A percentile compares a stretch with the other conserved stretches of the same genome.
Evolutionary conservation across 2,113 vertebrate genomes (phyloP).

Genomic region (Pseudonaja textilis): DNA sequence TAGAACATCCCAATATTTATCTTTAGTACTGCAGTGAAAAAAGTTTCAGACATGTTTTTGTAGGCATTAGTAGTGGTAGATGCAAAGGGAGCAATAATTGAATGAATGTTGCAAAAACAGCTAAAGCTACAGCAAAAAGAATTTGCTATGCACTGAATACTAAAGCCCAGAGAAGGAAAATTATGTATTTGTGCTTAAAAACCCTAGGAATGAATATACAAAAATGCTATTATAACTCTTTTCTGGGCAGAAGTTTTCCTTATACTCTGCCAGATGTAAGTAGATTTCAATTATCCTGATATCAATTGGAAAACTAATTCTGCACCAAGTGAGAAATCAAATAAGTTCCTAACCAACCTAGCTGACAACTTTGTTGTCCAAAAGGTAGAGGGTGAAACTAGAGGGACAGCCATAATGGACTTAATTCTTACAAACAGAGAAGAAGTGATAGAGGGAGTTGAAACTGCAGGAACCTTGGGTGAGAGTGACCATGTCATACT

Average conservation of each 20-base stretch:
- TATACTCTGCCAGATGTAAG: not conserved
- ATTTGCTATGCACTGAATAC: not conserved
- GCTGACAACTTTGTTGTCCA: too few species aligned
- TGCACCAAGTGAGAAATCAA: too few species aligned
- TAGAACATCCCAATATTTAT: slow-evolving; percentile 23
- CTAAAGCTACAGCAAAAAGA: not conserved
- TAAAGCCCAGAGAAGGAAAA: slow-evolving; percentile 31
- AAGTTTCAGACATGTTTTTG: slow-evolving; percentile 40
- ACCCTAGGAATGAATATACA: not conserved
- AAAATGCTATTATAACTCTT: not conserved
- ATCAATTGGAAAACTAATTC: too few species aligned
- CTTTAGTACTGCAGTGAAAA: slow-evolving; percentile 34
- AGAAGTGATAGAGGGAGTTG: too few species aligned
- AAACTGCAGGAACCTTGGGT: too few species aligned
- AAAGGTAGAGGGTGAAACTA: too few species aligned
- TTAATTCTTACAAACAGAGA: too few species aligned
- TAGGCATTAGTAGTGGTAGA: slow-evolving; percentile 25
- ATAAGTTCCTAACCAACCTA: too few species aligned
- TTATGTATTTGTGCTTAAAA: not conserved
- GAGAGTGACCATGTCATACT: too few species aligned
- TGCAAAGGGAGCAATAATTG: slow-evolving; percentile 27
- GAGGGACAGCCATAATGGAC: too few species aligned
- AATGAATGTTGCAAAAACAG: slow-evolving; percentile 26
- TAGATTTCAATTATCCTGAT: too few species aligned
- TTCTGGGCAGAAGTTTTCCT: not conserved